Evolutionary conservation across 2,888 invertebrate genomes (phyloP).

Genomic region (Phyllotreta cruciferae): DNA sequence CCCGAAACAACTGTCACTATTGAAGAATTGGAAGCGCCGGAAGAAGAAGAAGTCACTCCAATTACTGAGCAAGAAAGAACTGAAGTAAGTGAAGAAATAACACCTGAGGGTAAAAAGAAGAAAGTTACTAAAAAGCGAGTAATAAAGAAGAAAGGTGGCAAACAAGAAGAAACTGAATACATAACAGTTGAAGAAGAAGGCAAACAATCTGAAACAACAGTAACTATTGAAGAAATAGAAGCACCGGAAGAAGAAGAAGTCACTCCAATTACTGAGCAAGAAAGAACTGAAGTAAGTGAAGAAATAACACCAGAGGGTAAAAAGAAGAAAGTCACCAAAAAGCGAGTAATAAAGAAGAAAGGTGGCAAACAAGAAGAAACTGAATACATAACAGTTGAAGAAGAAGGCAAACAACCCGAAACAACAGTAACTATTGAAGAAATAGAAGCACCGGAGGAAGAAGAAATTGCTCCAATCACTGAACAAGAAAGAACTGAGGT

Average conservation of each 20-base stretch:
- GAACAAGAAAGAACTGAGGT: slow-evolving; percentile 30
- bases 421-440: slow-evolving; percentile 47
- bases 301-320: slow-evolving; percentile 37
- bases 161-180: slow-evolving; percentile 50
- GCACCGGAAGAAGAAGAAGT: slow-evolving; percentile 51
- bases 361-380: slow-evolving; percentile 56
- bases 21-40: slow-evolving; percentile 43
- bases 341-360: slow-evolving; percentile 52
- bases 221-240: slow-evolving; percentile 48
- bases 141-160: slow-evolving; percentile 49
- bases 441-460: slow-evolving; percentile 50
- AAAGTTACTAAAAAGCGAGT: slow-evolving; percentile 44
- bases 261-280: slow-evolving; percentile 44
- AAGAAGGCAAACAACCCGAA: slow-evolving; percentile 49
- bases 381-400: slow-evolving; percentile 53
- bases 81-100: slow-evolving; percentile 36
- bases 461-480: slow-evolving; percentile 39
- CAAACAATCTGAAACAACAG: slow-evolving; percentile 50
- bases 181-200: slow-evolving; percentile 56
- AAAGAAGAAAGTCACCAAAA: slow-evolving; percentile 59
- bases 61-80: slow-evolving; percentile 49
- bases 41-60: slow-evolving; percentile 43
- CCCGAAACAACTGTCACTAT: slow-evolving; percentile 51
- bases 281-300: slow-evolving; percentile 42
- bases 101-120: slow-evolving; percentile 43